Evolutionary conservation across 1,140 invertebrate genomes (phyloP).

Genomic region (Danaus plexippus): DNA sequence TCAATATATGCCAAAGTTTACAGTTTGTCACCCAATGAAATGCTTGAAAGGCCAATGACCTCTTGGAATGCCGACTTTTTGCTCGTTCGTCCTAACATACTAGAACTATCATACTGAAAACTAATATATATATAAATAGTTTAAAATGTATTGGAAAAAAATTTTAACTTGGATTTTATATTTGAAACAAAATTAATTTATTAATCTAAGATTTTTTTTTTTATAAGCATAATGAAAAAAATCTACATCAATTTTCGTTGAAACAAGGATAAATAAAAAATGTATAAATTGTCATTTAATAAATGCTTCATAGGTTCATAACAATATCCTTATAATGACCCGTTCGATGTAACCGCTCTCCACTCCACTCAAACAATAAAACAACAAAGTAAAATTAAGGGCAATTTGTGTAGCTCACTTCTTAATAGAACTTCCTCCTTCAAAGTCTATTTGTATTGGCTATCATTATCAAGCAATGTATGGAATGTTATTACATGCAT

Average conservation of each 20-base stretch:
- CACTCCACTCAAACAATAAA: constrained; percentile 36
- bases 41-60: constrained; percentile 43
- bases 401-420: constrained; percentile 45
- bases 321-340: too few species aligned
- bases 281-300: too few species aligned
- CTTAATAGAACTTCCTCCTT: constrained; percentile 64
- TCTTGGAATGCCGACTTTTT: constrained; percentile 11
- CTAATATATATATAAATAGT: too few species aligned
- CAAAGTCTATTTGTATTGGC: constrained; percentile 26
- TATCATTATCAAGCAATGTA: constrained; percentile 23
- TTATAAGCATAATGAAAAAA: too few species aligned
- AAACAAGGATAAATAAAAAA: too few species aligned
- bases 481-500: too few species aligned
- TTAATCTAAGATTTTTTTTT: too few species aligned
- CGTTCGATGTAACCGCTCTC: background rate
- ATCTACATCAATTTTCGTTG: too few species aligned
- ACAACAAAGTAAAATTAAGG: constrained; percentile 56
- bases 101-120: constrained; percentile 5
- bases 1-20: constrained; percentile 59
- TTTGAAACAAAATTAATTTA: too few species aligned
- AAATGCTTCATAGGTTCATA: too few species aligned
- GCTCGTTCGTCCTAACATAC: background rate
- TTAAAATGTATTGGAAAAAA: too few species aligned
- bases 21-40: constrained; percentile 43
- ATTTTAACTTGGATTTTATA: too few species aligned